Conservation (phyloP, 2,113 vertebrate species). For the Carassius auratus region DNA sequence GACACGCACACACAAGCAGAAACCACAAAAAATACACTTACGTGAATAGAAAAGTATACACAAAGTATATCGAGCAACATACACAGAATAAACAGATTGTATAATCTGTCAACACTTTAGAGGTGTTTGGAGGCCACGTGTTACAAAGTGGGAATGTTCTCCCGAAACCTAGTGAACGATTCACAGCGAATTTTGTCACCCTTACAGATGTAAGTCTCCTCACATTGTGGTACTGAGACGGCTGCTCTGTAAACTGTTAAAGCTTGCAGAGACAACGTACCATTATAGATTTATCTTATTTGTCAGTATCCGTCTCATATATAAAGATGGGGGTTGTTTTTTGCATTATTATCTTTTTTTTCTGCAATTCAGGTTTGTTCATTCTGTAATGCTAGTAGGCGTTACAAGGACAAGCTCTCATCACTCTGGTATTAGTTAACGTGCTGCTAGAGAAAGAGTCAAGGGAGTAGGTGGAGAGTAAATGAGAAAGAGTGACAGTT, state of each 20-base stretch:
- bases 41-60: conserved; percentile 4
- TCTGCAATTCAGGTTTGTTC: not conserved
- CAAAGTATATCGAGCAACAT: not conserved
- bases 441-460: not conserved
- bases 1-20: not conserved
- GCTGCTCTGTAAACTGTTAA: conserved; percentile 13
- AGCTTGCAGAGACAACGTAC: conserved; percentile 6
- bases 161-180: conserved; percentile 17
- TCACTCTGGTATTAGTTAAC: conserved; percentile 1
- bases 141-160: conserved; percentile 29
- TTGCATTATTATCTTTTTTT: not conserved
- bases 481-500: not conserved
- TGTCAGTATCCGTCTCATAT: not conserved
- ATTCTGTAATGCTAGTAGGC: not conserved
- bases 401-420: not conserved
- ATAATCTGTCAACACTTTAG: conserved; percentile 37
- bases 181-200: conserved; percentile 36
- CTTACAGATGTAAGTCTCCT: not conserved
- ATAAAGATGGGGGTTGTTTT: not conserved
- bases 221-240: conserved; percentile 18
- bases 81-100: conserved; percentile 13
- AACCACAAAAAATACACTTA: conserved; percentile 10
- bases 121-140: conserved; percentile 10
- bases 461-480: not conserved
- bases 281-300: conserved; percentile 19